phyloP scores from a whole-genome alignment of 2,888 invertebrate species.

The Theristus sp. region DNA sequence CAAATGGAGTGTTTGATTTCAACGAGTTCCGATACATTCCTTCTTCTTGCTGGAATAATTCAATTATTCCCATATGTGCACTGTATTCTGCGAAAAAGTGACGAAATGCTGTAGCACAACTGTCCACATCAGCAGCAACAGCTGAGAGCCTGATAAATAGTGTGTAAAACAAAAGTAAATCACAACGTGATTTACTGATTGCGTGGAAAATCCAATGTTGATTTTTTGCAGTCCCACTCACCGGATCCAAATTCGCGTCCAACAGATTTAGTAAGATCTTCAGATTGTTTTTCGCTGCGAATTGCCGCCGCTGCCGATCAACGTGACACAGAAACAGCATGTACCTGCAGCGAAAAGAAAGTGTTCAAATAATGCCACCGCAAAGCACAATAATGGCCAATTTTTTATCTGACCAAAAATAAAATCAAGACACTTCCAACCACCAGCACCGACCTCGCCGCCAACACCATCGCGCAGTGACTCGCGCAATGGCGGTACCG shows the following conservation, averaged over 20 bases:
- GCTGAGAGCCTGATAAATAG: too few species aligned
- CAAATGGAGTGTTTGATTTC: too few species aligned
- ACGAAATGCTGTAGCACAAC: too few species aligned
- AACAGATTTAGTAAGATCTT: conserved; percentile 42
- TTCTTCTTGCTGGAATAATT: too few species aligned
- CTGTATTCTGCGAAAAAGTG: too few species aligned
- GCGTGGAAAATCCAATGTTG: too few species aligned
- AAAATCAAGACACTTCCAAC: background rate
- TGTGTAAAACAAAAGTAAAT: too few species aligned
- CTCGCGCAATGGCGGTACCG: conserved; percentile 42
- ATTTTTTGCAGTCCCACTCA: conserved; percentile 29
- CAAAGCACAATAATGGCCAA: background rate
- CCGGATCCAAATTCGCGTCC: conserved; percentile 46
- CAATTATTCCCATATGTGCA: too few species aligned
- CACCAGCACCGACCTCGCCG: background rate
- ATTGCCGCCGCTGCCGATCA: conserved; percentile 38
- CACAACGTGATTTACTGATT: too few species aligned
- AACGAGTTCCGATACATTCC: too few species aligned
- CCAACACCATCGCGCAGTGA: conserved; percentile 41
- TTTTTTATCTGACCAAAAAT: background rate
- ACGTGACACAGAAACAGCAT: conserved; percentile 43
- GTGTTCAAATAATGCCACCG: background rate
- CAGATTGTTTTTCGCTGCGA: conserved; percentile 41
- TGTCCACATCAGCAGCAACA: too few species aligned
- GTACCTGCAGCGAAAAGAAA: conserved; percentile 36